A percentile compares a stretch with the other conserved stretches of the same genome.
Conservation (phyloP, 2,797 vertebrate species). For the Sebastes iracundus region DNA sequence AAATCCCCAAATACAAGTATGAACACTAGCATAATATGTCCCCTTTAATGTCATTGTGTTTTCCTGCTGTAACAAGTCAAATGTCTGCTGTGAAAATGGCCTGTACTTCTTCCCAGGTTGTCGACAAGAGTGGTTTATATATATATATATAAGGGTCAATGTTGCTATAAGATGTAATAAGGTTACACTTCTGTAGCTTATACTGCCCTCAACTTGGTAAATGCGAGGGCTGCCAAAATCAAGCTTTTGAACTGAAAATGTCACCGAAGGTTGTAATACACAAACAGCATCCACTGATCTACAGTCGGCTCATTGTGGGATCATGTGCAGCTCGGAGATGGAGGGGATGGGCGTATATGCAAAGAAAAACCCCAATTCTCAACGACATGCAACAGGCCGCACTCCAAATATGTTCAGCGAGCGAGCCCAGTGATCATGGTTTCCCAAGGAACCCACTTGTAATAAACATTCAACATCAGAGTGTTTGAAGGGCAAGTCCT, state of each 20-base stretch:
- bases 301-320: conserved; percentile 21
- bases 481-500: conserved; percentile 60
- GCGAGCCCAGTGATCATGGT: conserved; percentile 57
- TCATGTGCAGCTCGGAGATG: not conserved
- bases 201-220: not conserved
- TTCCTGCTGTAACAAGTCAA: not conserved
- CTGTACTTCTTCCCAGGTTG: not conserved
- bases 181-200: not conserved
- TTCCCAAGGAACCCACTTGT: conserved; percentile 71
- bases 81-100: not conserved
- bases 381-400: conserved; percentile 35
- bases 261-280: not conserved
- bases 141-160: no score
- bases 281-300: conserved; percentile 21
- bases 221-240: not conserved
- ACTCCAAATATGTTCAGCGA: conserved; percentile 45
- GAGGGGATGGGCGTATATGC: conserved; percentile 19
- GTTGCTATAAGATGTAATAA: not conserved
- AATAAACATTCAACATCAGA: conserved; percentile 59
- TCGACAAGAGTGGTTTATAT: no score
- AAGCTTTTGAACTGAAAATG: conserved; percentile 10
- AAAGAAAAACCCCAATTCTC: conserved; percentile 9
- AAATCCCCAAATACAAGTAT: not conserved
- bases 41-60: not conserved
- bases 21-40: not conserved